phyloP scores from a whole-genome alignment of 2,113 vertebrate species.

The Euleptes europaea region DNA sequence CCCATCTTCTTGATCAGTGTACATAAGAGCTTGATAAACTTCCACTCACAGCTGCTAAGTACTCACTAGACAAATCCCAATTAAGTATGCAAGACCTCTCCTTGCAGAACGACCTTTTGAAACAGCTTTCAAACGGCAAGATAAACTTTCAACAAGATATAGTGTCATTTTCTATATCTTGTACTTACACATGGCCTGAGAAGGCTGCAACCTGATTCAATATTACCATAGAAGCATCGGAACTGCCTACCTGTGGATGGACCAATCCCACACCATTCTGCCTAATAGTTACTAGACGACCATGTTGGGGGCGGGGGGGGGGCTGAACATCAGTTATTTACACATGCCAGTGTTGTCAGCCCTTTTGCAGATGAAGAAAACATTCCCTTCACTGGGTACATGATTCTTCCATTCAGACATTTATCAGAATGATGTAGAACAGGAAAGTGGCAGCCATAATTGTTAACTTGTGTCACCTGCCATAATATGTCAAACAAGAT shows the following conservation, averaged over 20 bases:
- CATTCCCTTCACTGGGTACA: background rate
- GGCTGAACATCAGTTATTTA: background rate
- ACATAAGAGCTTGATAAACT: conserved; percentile 24
- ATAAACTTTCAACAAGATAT: background rate
- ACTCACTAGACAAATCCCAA: conserved; percentile 34
- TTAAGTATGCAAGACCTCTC: conserved; percentile 34
- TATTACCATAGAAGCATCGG: background rate
- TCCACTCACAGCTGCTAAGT: conserved; percentile 39
- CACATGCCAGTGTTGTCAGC: background rate
- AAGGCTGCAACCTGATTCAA: conserved; percentile 5
- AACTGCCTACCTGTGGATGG: background rate
- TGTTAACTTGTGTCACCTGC: background rate
- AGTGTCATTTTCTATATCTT: conserved; percentile 10
- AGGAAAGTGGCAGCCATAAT: no score
- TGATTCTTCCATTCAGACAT: background rate
- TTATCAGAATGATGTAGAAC: background rate
- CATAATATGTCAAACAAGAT: background rate
- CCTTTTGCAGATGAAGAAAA: background rate
- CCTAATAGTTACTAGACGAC: background rate
- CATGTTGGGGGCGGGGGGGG: no score
- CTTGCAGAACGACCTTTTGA: conserved; percentile 3
- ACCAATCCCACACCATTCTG: background rate
- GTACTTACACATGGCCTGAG: background rate
- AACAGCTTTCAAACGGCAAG: conserved; percentile 35
- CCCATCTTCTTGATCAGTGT: conserved; percentile 10